A percentile compares a stretch with the other conserved stretches of the same genome.
Evolutionary conservation across 2,888 invertebrate genomes (phyloP).

Genomic region (Nyleta sp.): DNA sequence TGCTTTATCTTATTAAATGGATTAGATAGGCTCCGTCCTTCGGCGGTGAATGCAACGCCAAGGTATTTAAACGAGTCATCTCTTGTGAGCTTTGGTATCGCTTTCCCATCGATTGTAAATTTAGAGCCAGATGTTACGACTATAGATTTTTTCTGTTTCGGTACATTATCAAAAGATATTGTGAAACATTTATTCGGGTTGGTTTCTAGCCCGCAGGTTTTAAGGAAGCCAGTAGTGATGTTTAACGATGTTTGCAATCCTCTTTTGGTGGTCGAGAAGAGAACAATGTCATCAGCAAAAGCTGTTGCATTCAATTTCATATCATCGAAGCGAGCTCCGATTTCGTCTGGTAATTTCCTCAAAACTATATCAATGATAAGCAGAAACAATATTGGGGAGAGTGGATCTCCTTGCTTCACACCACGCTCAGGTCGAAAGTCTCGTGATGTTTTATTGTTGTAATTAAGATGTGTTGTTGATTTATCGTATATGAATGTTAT

Average conservation of each 20-base stretch:
- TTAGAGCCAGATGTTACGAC: constrained; percentile 10
- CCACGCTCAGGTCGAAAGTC: constrained; percentile 60
- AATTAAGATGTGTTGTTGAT: background rate
- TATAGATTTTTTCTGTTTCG: constrained; percentile 52
- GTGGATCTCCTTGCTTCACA: constrained; percentile 83
- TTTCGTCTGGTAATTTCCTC: constrained; percentile 45
- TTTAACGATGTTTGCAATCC: constrained; percentile 70
- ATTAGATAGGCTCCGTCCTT: background rate
- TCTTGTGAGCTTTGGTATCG: background rate
- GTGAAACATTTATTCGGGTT: constrained; percentile 68
- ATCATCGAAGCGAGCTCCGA: constrained; percentile 19
- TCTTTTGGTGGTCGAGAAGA: constrained; percentile 32
- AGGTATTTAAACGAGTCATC: constrained; percentile 36
- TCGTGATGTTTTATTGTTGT: background rate
- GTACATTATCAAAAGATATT: constrained; percentile 28
- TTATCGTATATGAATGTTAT: background rate
- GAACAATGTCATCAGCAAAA: constrained; percentile 56
- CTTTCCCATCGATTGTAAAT: constrained; percentile 16
- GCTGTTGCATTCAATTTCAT: constrained; percentile 26
- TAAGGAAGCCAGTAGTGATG: constrained; percentile 52
- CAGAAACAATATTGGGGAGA: constrained; percentile 59
- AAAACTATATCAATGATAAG: constrained; percentile 49
- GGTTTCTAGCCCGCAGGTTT: constrained; percentile 67
- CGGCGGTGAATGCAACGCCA: constrained; percentile 23
- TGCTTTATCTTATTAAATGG: background rate